These are phyloP conservation scores for Characodon lateralis DNA, from an alignment of 2,797 vertebrate species.

Conservation along the genomic window DNA sequence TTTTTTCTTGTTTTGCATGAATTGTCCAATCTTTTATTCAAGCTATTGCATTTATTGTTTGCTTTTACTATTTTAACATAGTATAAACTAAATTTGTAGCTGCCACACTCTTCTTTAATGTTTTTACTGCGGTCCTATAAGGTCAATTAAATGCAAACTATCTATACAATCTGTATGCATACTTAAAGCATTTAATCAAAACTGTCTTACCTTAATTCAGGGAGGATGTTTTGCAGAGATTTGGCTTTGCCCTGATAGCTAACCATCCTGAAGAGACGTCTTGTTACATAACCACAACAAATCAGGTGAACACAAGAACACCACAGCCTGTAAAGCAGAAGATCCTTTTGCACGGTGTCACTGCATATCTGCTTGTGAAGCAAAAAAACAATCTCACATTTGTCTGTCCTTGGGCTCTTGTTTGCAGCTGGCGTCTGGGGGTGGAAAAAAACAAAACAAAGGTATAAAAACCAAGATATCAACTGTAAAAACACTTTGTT, in stretches of 20 bases:
- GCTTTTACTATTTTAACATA: neutral
- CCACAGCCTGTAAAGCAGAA: conserved; percentile 24
- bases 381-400: conserved; percentile 23
- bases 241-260: conserved; percentile 6
- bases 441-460: conserved; percentile 12
- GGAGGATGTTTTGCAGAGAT: neutral
- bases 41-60: neutral
- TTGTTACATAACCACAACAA: neutral
- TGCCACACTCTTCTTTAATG: neutral
- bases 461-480: conserved; percentile 21
- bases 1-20: neutral
- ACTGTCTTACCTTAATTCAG: conserved; percentile 62
- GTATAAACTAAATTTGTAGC: neutral
- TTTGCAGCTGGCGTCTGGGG: conserved; percentile 1
- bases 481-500: conserved; percentile 18
- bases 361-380: conserved; percentile 10
- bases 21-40: neutral
- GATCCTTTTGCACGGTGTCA: neutral
- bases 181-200: conserved; percentile 11
- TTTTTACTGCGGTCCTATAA: neutral
- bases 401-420: conserved; percentile 42
- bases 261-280: neutral
- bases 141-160: neutral
- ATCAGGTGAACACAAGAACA: neutral
- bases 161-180: neutral